phyloP scores from a whole-genome alignment of 2,888 invertebrate species.

The Spodoptera littoralis region DNA sequence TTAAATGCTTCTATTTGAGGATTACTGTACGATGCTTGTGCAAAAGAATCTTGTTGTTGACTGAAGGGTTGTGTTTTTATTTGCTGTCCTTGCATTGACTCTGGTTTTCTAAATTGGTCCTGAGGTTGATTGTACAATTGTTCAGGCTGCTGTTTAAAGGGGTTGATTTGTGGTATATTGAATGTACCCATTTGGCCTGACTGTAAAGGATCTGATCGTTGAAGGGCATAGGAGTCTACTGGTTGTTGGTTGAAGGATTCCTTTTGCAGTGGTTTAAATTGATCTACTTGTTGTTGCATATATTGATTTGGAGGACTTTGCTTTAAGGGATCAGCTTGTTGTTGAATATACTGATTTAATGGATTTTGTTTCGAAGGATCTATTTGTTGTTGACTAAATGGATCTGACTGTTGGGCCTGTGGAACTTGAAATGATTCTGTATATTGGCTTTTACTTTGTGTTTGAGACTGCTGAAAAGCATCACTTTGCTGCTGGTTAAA shows the following conservation, averaged over 20 bases:
- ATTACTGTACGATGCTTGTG: background rate
- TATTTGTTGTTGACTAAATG: too few relatives aligned
- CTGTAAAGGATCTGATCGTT: conserved; percentile 2
- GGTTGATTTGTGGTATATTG: conserved; percentile 2
- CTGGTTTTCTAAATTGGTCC: conserved; percentile 4
- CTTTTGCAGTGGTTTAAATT: background rate
- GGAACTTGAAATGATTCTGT: too few relatives aligned
- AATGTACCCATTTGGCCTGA: background rate
- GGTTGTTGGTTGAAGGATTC: conserved; percentile 1
- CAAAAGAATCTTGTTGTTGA: conserved; percentile 12
- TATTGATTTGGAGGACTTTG: too few relatives aligned
- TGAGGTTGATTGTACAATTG: conserved; percentile 6
- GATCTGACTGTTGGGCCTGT: too few relatives aligned
- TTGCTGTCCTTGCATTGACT: conserved; percentile 1
- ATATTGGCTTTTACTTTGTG: too few relatives aligned
- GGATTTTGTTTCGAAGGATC: too few relatives aligned
- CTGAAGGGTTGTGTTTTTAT: conserved; percentile 2
- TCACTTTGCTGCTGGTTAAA: too few relatives aligned
- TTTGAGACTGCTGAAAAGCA: too few relatives aligned
- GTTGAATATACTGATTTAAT: too few relatives aligned
- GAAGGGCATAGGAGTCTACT: background rate
- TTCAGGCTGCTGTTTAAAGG: conserved; percentile 7
- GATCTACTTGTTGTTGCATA: too few relatives aligned
- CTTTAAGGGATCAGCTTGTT: too few relatives aligned
- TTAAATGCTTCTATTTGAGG: conserved; percentile 12